phyloP scores from a whole-genome alignment of 2,113 vertebrate species.

The Pollimyrus isidori region DNA sequence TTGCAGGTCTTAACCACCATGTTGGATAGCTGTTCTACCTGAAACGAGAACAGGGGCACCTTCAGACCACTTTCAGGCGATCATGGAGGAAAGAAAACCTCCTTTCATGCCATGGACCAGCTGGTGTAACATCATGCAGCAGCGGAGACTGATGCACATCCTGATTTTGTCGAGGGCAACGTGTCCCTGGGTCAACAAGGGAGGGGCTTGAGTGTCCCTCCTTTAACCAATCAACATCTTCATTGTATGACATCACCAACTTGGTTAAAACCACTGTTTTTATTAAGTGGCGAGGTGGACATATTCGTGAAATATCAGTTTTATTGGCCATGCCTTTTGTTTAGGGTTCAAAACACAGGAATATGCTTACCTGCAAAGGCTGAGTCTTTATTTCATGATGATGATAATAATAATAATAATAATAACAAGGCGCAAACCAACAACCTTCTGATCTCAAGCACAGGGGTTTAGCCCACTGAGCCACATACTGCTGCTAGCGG shows the following conservation, averaged over 20 bases:
- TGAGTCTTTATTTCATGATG: background rate
- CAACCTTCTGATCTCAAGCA: background rate
- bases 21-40: constrained; percentile 83
- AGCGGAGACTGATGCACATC: background rate
- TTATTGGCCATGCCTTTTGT: background rate
- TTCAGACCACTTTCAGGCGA: background rate
- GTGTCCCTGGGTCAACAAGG: background rate
- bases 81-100: background rate
- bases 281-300: background rate
- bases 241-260: background rate
- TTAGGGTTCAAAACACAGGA: background rate
- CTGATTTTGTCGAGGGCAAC: background rate
- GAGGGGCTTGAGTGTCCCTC: background rate
- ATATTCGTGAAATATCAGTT: background rate
- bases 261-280: background rate
- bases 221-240: background rate
- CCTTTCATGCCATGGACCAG: background rate
- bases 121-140: background rate
- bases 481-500: background rate
- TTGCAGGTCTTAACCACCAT: constrained; percentile 84
- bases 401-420: background rate
- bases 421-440: background rate
- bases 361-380: background rate
- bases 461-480: background rate
- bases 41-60: background rate